A percentile compares a stretch with the other conserved stretches of the same genome.
These are phyloP conservation scores for Heliothis virescens DNA, from an alignment of 1,140 invertebrate species.

Conservation along the genomic window DNA sequence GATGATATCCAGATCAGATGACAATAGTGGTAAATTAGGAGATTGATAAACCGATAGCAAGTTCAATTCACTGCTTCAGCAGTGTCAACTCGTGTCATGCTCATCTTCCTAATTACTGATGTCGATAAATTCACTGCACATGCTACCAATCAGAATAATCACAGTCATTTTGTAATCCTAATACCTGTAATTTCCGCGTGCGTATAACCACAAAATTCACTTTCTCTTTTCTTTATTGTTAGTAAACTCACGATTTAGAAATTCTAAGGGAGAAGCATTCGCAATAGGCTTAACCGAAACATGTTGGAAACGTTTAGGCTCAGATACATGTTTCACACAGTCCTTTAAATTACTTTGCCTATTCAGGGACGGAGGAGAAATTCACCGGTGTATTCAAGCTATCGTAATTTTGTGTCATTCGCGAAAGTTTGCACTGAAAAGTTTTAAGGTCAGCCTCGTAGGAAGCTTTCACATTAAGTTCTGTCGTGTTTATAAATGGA, in stretches of 20 bases:
- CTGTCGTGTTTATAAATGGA: constrained; percentile 45
- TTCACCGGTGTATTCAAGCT: neutral
- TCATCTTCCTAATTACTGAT: neutral
- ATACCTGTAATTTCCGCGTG: neutral
- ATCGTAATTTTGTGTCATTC: constrained; percentile 34
- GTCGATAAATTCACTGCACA: neutral
- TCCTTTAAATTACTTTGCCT: constrained; percentile 26
- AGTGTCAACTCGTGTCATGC: too few species aligned
- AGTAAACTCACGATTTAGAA: constrained; percentile 25
- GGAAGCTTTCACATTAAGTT: constrained; percentile 28
- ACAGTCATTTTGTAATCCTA: constrained; percentile 5
- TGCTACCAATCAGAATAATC: neutral
- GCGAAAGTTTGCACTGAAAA: constrained; percentile 45
- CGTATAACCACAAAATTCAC: constrained; percentile 11
- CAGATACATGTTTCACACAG: constrained; percentile 1
- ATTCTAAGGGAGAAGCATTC: neutral
- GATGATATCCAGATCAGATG: too few species aligned
- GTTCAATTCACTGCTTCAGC: too few species aligned
- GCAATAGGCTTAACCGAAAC: constrained; percentile 6
- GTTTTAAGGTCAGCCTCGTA: constrained; percentile 35
- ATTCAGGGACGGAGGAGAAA: constrained; percentile 32
- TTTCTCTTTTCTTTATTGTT: constrained; percentile 35
- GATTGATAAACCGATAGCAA: too few species aligned
- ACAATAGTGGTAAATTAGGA: too few species aligned
- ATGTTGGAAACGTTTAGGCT: constrained; percentile 21